Evolutionary conservation across 2,888 invertebrate genomes (phyloP).

Genomic region (Atethmia centrago): DNA sequence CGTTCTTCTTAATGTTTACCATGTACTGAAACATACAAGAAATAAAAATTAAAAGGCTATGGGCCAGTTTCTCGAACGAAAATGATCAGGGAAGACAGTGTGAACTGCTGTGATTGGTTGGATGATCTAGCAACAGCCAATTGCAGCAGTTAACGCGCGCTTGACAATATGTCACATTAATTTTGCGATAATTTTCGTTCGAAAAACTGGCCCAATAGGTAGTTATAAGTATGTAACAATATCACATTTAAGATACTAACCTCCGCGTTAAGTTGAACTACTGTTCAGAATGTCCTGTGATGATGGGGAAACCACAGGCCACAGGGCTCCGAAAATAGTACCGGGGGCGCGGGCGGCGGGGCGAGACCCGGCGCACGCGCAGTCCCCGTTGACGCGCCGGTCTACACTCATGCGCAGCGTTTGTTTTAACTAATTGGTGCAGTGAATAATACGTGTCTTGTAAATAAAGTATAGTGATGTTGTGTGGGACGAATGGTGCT

Average conservation of each 20-base stretch:
- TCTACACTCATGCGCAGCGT: conserved; percentile 67
- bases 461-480: conserved; percentile 72
- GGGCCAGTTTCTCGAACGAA: no score
- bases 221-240: not conserved
- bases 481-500: conserved; percentile 86
- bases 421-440: conserved; percentile 55
- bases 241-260: conserved; percentile 13
- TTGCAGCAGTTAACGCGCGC: not conserved
- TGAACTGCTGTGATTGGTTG: not conserved
- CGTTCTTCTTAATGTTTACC: conserved; percentile 13
- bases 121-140: not conserved
- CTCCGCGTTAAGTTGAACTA: conserved; percentile 55
- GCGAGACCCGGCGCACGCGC: conserved; percentile 73
- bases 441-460: conserved; percentile 56
- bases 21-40: conserved; percentile 1
- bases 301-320: conserved; percentile 72
- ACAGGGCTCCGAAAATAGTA: conserved; percentile 82
- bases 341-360: conserved; percentile 72
- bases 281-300: conserved; percentile 53
- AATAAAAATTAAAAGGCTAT: not conserved
- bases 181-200: not conserved
- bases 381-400: conserved; percentile 74
- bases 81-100: no score
- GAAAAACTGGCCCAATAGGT: not conserved
- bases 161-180: no score